Evolutionary conservation across 2,797 vertebrate genomes (phyloP).

Genomic region (Coccyzus lansbergi): DNA sequence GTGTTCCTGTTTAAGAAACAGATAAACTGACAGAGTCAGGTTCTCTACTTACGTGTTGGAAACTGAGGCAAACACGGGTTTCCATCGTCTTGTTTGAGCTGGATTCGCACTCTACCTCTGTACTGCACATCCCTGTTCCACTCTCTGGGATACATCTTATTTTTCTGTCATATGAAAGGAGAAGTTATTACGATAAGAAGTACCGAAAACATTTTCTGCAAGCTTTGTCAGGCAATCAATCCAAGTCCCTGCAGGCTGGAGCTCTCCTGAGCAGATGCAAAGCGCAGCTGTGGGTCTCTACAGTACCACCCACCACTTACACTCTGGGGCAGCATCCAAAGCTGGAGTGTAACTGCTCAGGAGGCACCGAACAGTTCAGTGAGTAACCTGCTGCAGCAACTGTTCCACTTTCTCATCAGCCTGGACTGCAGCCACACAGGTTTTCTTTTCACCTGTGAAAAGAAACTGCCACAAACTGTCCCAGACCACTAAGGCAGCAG

Average conservation of each 20-base stretch:
- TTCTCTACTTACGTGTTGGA: slow-evolving; percentile 84
- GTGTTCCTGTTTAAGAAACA: background rate
- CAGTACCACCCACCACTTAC: background rate
- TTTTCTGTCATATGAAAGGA: slow-evolving; percentile 74
- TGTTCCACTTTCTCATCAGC: background rate
- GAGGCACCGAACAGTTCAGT: background rate
- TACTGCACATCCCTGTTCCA: slow-evolving; percentile 94
- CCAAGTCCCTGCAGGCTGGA: background rate
- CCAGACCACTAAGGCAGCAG: background rate
- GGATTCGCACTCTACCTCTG: slow-evolving; percentile 90
- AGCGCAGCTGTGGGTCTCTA: rapidly evolving
- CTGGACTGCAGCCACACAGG: background rate
- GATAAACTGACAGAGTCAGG: background rate
- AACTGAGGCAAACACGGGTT: slow-evolving; percentile 89
- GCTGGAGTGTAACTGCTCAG: background rate
- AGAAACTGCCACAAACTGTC: background rate
- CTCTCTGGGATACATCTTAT: slow-evolving; percentile 94
- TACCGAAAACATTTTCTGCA: background rate
- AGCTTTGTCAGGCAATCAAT: background rate
- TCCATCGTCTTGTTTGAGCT: slow-evolving; percentile 90
- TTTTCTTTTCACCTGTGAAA: background rate
- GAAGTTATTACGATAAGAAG: background rate
- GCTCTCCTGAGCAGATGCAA: background rate
- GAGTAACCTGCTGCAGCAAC: background rate
- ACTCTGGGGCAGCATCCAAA: background rate